Evolutionary conservation across 2,113 vertebrate species (phyloP).

Genomic region (Plectropomus leopardus): DNA sequence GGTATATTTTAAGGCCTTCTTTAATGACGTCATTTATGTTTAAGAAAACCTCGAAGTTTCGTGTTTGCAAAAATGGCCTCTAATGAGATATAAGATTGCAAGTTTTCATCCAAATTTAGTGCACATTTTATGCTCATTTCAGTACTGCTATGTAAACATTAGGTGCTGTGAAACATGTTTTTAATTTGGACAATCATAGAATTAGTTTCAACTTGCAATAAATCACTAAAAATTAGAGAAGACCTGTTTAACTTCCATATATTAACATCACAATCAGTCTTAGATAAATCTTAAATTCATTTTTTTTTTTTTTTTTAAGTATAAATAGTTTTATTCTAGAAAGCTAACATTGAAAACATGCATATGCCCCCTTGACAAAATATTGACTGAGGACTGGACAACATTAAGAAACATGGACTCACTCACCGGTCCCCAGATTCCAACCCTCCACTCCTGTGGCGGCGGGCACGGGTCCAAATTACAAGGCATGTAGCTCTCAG

Average conservation of each 20-base stretch:
- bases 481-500: constrained; percentile 91
- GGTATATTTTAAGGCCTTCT: no score
- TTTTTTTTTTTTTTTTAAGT: neutral
- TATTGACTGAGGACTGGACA: constrained; percentile 21
- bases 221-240: neutral
- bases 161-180: no score
- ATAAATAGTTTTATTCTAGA: no score
- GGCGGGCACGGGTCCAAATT: constrained; percentile 86
- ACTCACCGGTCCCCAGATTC: constrained; percentile 95
- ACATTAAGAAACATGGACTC: constrained; percentile 6
- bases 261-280: neutral
- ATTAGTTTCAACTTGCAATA: no score
- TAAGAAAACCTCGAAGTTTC: neutral
- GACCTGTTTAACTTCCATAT: neutral
- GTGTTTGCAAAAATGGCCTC: neutral
- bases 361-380: neutral
- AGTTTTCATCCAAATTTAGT: neutral
- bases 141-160: neutral
- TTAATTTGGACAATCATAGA: no score
- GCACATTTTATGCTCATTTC: neutral
- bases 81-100: neutral
- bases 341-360: neutral
- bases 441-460: constrained; percentile 89
- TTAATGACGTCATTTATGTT: neutral
- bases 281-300: neutral